Evolutionary conservation across 2,113 vertebrate genomes (phyloP).

Genomic region (Cephalopholis sonnerati): DNA sequence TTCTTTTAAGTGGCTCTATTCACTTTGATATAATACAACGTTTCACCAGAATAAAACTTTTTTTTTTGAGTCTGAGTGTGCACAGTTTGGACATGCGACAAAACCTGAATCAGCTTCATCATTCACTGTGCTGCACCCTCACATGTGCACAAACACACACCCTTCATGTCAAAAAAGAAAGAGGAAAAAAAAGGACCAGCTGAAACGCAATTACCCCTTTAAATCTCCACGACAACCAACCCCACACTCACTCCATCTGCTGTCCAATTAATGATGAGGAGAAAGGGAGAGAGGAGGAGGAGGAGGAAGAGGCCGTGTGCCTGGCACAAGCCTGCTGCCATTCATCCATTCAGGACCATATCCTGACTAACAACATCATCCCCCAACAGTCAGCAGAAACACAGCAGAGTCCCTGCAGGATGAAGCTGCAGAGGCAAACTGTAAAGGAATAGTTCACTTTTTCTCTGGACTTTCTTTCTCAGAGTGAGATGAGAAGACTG

Average conservation of each 20-base stretch:
- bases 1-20: not conserved
- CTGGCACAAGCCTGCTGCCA: constrained; percentile 78
- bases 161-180: not conserved
- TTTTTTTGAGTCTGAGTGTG: not conserved
- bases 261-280: constrained; percentile 72
- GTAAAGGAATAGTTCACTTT: not conserved
- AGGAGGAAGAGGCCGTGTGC: constrained; percentile 64
- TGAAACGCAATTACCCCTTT: constrained; percentile 66
- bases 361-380: constrained; percentile 50
- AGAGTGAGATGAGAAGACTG: not conserved
- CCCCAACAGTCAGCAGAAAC: constrained; percentile 49
- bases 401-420: constrained; percentile 6
- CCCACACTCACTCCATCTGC: constrained; percentile 80
- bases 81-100: not conserved
- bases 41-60: not conserved
- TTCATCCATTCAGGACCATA: constrained; percentile 71
- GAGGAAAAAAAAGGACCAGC: constrained; percentile 35
- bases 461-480: not conserved
- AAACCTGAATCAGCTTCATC: not conserved
- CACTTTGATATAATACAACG: not conserved
- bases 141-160: not conserved
- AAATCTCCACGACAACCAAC: constrained; percentile 77
- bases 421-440: not conserved
- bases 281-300: constrained; percentile 35
- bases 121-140: not conserved